Evolutionary conservation across 2,888 invertebrate species (phyloP), one percentile per base, ranked within the genome.

Genomic region (Hypolimnas misippus): DNA sequence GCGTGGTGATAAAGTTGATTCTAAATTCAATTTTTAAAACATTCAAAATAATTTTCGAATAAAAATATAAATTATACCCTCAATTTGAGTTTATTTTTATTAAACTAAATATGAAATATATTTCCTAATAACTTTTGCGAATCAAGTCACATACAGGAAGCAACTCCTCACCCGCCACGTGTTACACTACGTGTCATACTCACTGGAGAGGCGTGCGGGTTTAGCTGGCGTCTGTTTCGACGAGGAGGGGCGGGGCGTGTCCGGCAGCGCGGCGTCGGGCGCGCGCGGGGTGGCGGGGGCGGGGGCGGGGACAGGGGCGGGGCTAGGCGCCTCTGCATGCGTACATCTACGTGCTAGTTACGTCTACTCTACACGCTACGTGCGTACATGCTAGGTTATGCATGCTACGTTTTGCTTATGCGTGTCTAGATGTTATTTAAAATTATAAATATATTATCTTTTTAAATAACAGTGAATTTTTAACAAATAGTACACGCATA

Each of bases 281-380:
- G n/a, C n/a, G n/a, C n/a, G n/a, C n/a, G n/a, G 73, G 46, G 74
- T 31, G 64, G 71, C 70, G 66, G 72, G 68, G 65, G 71, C 65
- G 62, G 69, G 65, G 76, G 75, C 73, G 70, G 76, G 64, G 44
- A 65, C 68, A 65, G 72, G 73, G 70, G 75, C 76, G 76, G 78
- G 73, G 72, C 76, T 76, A 74, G 75, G 76, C 73, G 76, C 72
- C 73, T 84, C 90, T 90, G 89, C 91, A 89, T 90, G 90, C 89
- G 86, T 76, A 86, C 79, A 84, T 76, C 90, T 90, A 90, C 89
- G 89, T 89, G 90, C 90, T 81, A 83, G 81, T 88, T 87, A 87
- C 76, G 75, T 86, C 86, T 86, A 84, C 84, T 73, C 81, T 85
- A 85, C 84, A 78, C 75, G 74, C 80, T 78, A 79, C 68, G 72